Base-by-base conservation (phyloP, 2,113 vertebrate genomes). In the Amblyornis subalaris region DNA sequence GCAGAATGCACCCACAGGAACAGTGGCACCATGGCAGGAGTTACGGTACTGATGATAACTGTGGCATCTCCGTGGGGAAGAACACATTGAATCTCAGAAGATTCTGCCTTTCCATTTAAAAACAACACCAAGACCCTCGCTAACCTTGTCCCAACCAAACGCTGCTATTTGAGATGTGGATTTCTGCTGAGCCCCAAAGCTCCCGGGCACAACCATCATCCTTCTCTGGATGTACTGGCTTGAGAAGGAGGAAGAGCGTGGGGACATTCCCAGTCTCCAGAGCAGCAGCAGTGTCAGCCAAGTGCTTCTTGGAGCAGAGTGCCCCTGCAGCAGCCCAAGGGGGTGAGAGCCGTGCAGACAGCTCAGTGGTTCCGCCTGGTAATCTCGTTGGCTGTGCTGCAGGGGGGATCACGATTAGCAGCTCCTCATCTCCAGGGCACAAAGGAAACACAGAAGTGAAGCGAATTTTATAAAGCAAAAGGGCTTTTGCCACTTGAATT, bases 121-220 rank as follows among this genome's bases (percentile, higher is more conserved):
- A 71, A 17, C 20, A 73, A 3, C 1, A 2, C 25, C 69, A 84
- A 4, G 4, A 3, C 5, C 51, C 50, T 36, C 14, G 13, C 50
- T 57, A 9, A 33, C 29, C 1, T 17, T 2, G 0, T 24, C 14
- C n/a, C 51, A 55, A 16, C 19, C 26, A 33, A 78, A 24, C 0
- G 4, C 58, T 42, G 31, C 29, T n/a, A 10, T 15, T 20, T 18
- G 70, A 22, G 8, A 20, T 4, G 4, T 0, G 16, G 35, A 9
- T 73, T 86, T 31, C 20, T 67, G 29, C 6, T 24, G 73, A 38
- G 33, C 14, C 14, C 55, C 31, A n/a, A 35, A 14, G 8, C 65
- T 38, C 15, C 0, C 0, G 3, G 42, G 8, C 12, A 36, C 31
- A 35, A 0, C 22, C 1, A 0, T 2, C 26, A 26, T 6, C 74